phyloP scores from a whole-genome alignment of 2,113 vertebrate species.

The Gorsachius goisagi region DNA sequence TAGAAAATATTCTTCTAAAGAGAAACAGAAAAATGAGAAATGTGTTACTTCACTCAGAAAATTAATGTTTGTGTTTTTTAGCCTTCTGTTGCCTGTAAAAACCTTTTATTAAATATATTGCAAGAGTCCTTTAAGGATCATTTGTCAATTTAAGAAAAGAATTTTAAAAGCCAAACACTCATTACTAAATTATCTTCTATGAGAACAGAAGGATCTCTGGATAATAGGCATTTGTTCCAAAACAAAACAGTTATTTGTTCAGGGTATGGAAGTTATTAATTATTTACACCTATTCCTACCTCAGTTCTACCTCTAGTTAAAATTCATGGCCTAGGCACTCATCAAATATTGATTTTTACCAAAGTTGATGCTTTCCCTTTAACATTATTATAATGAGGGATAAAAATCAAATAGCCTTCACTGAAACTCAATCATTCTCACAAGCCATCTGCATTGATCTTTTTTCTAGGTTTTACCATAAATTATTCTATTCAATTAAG shows the following conservation, averaged over 20 bases:
- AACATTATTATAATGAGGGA: conserved; percentile 86
- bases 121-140: neutral
- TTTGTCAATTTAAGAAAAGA: neutral
- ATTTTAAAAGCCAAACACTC: neutral
- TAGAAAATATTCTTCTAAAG: neutral
- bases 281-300: conserved; percentile 69
- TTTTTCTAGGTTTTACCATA: conserved; percentile 80
- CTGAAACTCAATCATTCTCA: conserved; percentile 78
- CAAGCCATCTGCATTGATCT: conserved; percentile 78
- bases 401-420: conserved; percentile 81
- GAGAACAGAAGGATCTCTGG: conserved; percentile 28
- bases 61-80: neutral
- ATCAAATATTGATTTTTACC: conserved; percentile 92
- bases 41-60: neutral
- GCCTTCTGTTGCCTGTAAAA: neutral
- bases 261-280: conserved; percentile 66
- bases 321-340: conserved; percentile 82
- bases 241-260: conserved; percentile 70
- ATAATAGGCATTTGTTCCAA: conserved; percentile 31
- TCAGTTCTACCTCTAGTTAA: conserved; percentile 78
- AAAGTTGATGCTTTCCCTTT: conserved; percentile 79
- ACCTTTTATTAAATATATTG: neutral
- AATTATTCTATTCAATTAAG: conserved; percentile 89
- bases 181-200: conserved; percentile 67
- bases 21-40: neutral